Conservation (phyloP, 2,113 vertebrate species). For the Gavialis gangeticus region DNA sequence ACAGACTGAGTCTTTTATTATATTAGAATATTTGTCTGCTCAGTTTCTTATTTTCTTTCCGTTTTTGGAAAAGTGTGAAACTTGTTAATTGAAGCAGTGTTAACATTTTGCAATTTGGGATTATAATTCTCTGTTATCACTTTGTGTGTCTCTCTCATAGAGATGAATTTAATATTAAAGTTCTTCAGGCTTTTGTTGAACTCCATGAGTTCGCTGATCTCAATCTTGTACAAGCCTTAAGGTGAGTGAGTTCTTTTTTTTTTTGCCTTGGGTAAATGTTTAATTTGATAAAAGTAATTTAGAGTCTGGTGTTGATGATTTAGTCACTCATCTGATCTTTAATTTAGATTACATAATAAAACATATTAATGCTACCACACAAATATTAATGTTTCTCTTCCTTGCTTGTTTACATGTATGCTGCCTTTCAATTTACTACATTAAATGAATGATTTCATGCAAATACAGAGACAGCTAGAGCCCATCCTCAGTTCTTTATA, state of each 20-base stretch:
- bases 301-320: neutral
- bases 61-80: neutral
- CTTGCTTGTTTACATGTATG: neutral
- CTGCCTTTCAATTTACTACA: neutral
- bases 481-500: neutral
- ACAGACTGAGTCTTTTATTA: too few relatives aligned
- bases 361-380: neutral
- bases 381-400: neutral
- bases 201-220: constrained; percentile 99
- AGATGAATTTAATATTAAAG: constrained; percentile 98
- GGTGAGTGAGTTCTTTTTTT: constrained; percentile 79
- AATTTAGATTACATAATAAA: neutral
- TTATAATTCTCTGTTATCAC: neutral
- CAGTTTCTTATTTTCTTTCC: neutral
- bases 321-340: neutral
- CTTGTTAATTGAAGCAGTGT: neutral
- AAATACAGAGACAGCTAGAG: neutral
- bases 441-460: neutral
- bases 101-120: neutral
- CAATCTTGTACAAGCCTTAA: constrained; percentile 97
- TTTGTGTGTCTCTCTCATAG: constrained; percentile 73
- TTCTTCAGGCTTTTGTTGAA: constrained; percentile 97
- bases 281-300: neutral
- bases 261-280: neutral
- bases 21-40: neutral